These are phyloP conservation scores for Anguilla rostrata DNA, from an alignment of 2,113 vertebrate species.

Conservation along the genomic window DNA sequence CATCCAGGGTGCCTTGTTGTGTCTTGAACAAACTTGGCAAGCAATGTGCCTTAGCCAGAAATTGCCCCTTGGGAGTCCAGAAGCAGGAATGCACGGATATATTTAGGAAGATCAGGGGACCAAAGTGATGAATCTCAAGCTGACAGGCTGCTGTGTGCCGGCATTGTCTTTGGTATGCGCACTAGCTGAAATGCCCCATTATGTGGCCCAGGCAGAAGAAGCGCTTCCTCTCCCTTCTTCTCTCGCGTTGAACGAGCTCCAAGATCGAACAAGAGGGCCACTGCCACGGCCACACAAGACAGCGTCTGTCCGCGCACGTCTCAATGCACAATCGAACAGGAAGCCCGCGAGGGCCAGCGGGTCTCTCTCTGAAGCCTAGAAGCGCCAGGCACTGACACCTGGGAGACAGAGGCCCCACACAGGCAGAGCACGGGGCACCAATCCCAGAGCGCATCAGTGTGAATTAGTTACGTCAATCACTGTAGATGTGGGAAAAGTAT, in stretches of 20 bases:
- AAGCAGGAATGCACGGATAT: neutral
- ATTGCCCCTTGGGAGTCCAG: neutral
- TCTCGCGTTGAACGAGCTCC: neutral
- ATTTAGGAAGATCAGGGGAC: neutral
- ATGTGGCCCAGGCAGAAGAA: neutral
- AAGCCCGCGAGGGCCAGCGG: neutral
- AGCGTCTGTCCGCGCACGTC: neutral
- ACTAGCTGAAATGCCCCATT: conserved; percentile 8
- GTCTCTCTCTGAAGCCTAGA: neutral
- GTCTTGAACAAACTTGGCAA: neutral
- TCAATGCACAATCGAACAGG: conserved; percentile 7
- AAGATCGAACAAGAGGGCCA: neutral
- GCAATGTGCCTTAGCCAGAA: neutral
- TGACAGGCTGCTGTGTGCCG: neutral
- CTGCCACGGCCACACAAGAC: conserved; percentile 3
- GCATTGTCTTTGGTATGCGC: neutral
- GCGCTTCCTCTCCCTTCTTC: neutral
- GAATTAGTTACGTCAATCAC: neutral
- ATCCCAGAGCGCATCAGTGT: neutral
- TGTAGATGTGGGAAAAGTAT: neutral
- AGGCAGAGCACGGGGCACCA: neutral
- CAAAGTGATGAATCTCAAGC: neutral
- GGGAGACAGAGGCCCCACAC: neutral
- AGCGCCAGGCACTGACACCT: neutral
- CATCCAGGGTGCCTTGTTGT: neutral